Evolutionary conservation across 2,888 invertebrate genomes (phyloP), one percentile per base, ranked within the genome.

Genomic region (Polymixis flavicincta): DNA sequence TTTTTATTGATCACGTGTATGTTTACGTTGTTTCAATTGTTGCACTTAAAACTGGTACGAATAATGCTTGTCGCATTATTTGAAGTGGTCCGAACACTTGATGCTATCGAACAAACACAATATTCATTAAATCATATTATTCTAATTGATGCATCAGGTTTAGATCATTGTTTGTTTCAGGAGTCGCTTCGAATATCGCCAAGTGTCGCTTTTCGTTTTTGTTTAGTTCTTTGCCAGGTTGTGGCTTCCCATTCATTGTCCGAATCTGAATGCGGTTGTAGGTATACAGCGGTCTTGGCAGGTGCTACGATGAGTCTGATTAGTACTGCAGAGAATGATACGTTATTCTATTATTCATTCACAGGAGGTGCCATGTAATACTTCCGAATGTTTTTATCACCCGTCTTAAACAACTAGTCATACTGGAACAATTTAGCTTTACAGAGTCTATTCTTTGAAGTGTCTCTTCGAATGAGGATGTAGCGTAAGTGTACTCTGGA

Each of bases 1-100:
- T 61, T 48, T 72, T 11, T 2, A 57, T 57, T 45, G 25, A 25
- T 76, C 73, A 79, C 80, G 71, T 80, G 67, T 59, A 59, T 19
- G 1, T 13, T 11, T 70, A 76, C 59, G 63, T 71, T 52, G 28
- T 76, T 69, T 77, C 63, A 78, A 79, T 78, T 76, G 63, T 65
- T 77, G 74, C 74, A 78, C 68, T 74, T 78, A 65, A 75, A 63
- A 61, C 74, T 66, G 65, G 72, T 76, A 84, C 54, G 61, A 78
- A 73, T 73, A 84, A 45, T 77, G 66, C 63, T 54, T 75, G 57
- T 74, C 42, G 63, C 59, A 50, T 74, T 73, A 65, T 50, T 68
- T 66, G 65, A 76, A 80, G 25, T 55, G 54, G 17, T 50, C 63
- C 52, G 25, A 59, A 42, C 52, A 80, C 64, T 84, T 74, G 45